These are phyloP conservation scores for Chloroceryle inda DNA, from an alignment of 2,797 vertebrate species.

Conservation along the genomic window DNA sequence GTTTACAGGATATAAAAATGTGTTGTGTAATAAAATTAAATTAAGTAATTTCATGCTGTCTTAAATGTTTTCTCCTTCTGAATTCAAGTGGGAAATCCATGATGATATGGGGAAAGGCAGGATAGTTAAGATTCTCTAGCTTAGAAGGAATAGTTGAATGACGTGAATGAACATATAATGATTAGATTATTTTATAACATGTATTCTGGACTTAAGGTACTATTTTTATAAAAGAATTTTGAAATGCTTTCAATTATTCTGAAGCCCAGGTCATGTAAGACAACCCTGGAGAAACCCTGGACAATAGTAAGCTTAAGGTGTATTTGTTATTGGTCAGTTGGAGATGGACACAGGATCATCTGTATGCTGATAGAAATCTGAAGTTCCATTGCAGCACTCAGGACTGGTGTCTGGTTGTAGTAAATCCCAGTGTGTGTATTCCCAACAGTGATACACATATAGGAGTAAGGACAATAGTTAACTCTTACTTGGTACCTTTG, in stretches of 20 bases:
- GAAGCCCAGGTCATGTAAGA: neutral
- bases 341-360: neutral
- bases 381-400: neutral
- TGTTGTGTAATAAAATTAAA: neutral
- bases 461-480: neutral
- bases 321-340: accelerated
- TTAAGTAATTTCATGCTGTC: neutral
- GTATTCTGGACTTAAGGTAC: neutral
- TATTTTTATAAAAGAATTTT: neutral
- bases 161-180: neutral
- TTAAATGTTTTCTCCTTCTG: neutral
- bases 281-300: neutral
- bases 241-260: neutral
- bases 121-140: neutral
- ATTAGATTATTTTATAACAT: neutral
- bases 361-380: neutral
- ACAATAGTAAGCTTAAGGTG: neutral
- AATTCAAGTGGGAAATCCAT: neutral
- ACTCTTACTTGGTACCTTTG: neutral
- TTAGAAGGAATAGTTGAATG: neutral
- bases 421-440: neutral
- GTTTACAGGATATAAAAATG: neutral
- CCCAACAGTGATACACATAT: accelerated
- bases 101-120: neutral
- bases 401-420: neutral